Evolutionary conservation across 1,140 invertebrate genomes (phyloP), one percentile per base, ranked within the genome.

Genomic region (Tyrophagus putrescentiae): DNA sequence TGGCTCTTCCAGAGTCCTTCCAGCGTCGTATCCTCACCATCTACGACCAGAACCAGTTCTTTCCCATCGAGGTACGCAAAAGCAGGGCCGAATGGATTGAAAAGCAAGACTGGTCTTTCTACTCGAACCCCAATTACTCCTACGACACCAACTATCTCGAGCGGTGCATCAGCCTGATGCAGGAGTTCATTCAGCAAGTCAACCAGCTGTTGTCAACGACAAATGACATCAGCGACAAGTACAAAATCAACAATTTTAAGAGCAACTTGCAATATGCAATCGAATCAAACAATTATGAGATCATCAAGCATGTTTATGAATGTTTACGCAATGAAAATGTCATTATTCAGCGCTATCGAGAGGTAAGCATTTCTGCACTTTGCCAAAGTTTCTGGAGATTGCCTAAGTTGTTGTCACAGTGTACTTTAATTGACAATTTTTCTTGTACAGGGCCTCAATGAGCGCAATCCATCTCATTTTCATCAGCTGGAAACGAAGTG

Each of bases 21-120:
- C 71, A 88, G 62, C 79, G 83, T 63, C 79, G 87, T 74, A 80
- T 91, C 4, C 79, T 82, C 25, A 76, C 78, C 1, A 78, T 85
- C 18, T 90, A 90, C 71, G 82, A 81, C 3, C 82, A 87, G 44
- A 79, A 85, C 67, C 4, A 27, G 27, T 6, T 7, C 18, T 92
- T 93, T 70, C 87, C 88, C 0, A 87, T 93, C 29, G 88, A 92
- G 76, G 87, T 93, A 0, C 76, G 89, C 4, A 85, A 88, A 68
- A 86, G 84, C 67, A 74, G 91, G 53, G 84, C 87, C 0, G 73
- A 79, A 65, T 93, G 86, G 85, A 85, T 93, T 53, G 89, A 93
- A 72, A 83, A 84, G 60, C 82, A 85, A 67, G 80, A 85, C 70
- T 85, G 84, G 84, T 48, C 45, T 7, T 48, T 48, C 45, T 48